Base-by-base conservation (phyloP, 2,888 invertebrate species). In the Schizaphis graminum region DNA sequence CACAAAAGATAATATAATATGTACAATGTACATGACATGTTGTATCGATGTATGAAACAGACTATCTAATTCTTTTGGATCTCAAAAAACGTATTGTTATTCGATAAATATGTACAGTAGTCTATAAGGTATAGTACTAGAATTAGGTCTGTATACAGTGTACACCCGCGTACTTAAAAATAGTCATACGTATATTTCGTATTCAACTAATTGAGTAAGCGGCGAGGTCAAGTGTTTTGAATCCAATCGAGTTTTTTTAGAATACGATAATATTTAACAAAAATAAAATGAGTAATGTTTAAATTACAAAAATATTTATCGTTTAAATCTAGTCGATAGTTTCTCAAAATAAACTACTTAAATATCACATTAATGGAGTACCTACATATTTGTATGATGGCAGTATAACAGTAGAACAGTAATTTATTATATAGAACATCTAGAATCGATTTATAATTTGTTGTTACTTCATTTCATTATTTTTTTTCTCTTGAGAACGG, bases 211-310 rank as follows among this genome's bases (percentile, higher is more conserved):
- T 85, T 28, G 85, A 85, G 41, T 26, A 85, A 0, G 53, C 88
- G 56, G 26, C 89, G 89, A 89, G 89, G 89, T 89, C 89, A 89
- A 89, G 89, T 89, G 56, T 53, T 89, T 89, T 41, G 35, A 44
- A 89, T 56, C 56, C 89, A 35, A 56, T 35, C 11, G 35, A 56
- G 26, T 11, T 53, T 11, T 28, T 41, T 56, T 13, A 35, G n/a
- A 35, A 53, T 88, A 24, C 24, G 44, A 44, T 85, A 44, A 85
- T 26, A 28, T 85, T 16, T 35, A 11, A 10, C 44, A 35, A 88
- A 41, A 88, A 88, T 88, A 53, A 49, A n/a, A 24, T 3, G 8
- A 3, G 3, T 49, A 49, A 53, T 26, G 41, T 44, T 85, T 28
- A 53, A 35, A 53, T 88, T 35, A 88, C 35, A 16, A 56, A 89